These are phyloP conservation scores for Philopotamus ludificatus DNA, from an alignment of 1,140 invertebrate genomes.

Conservation along the genomic window DNA sequence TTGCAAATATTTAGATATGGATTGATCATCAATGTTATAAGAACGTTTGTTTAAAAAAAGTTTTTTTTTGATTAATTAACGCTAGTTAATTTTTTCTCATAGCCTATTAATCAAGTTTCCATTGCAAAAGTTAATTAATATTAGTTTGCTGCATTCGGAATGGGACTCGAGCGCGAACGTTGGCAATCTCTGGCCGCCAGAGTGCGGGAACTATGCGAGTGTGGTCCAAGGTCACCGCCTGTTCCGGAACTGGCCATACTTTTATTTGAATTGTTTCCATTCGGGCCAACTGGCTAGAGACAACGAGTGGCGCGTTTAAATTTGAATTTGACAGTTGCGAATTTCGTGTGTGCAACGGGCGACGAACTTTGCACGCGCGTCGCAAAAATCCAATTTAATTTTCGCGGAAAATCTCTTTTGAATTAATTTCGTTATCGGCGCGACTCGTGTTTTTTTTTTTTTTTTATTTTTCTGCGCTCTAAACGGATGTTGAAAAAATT, in stretches of 20 bases:
- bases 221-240: conserved; percentile 20
- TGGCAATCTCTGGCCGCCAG: background rate
- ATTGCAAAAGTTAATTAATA: too few relatives aligned
- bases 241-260: conserved; percentile 24
- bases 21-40: too few relatives aligned
- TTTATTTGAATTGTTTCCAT: conserved; percentile 1
- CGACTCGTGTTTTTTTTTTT: too few relatives aligned
- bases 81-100: too few relatives aligned
- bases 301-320: too few relatives aligned
- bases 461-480: too few relatives aligned
- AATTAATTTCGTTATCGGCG: background rate
- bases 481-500: too few relatives aligned
- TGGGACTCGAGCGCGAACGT: background rate
- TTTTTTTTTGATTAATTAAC: too few relatives aligned
- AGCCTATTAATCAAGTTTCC: too few relatives aligned
- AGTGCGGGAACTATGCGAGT: conserved; percentile 22
- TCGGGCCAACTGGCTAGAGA: background rate
- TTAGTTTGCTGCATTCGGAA: conserved; percentile 12
- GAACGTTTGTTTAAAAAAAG: too few relatives aligned
- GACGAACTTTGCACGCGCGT: too few relatives aligned
- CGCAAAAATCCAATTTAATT: background rate
- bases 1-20: too few relatives aligned
- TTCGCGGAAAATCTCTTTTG: background rate
- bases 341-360: background rate
- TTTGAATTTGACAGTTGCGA: conserved; percentile 6